Base-by-base conservation (phyloP, 1,140 invertebrate genomes). In the Magallana gigas region DNA sequence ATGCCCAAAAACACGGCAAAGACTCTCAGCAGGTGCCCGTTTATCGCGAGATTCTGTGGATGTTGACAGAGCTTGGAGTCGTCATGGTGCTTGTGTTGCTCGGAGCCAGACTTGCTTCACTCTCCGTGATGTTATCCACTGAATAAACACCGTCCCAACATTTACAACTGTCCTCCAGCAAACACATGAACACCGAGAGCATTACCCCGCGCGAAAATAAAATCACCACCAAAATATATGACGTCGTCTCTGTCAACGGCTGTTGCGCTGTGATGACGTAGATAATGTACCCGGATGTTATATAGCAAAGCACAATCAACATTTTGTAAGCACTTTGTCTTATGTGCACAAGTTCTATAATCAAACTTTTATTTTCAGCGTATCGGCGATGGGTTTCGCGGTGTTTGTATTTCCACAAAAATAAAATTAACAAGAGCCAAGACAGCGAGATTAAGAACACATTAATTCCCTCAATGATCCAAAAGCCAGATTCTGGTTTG, bases 111-210 rank as follows among this genome's bases (percentile, higher is more conserved):
- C 87, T 88, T 12, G 85, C 84, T 57, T 84, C 84, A 23, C 57
- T 83, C 60, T 85, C 84, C 48, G 60, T 71, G 23, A 59, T 60
- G 58, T 62, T 85, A 18, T 87, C 85, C 8, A 89, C 88, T 29
- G 85, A 48, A 58, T 89, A 89, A 8, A 87, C 71, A n/a, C 88
- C 85, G 76, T 89, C 88, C 88, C 88, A 89, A 60, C 88, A 89
- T 59, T 86, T 80, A 64, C 68, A 87, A 71, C 83, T 68, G 14
- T 82, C 83, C 48, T 89, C 88, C 11, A 87, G 56, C 36, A 85
- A 89, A 56, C 88, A 89, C 85, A 89, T 16, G 59, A 89, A 87
- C 5, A 89, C 60, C 14, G 88, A 29, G 8, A 68, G 62, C 48
- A 87, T 56, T 58, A 89, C 85, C 23, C 88, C 88, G 0, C 88